phyloP scores from a whole-genome alignment of 2,888 invertebrate species.

The Lasioglossum figueresi region DNA sequence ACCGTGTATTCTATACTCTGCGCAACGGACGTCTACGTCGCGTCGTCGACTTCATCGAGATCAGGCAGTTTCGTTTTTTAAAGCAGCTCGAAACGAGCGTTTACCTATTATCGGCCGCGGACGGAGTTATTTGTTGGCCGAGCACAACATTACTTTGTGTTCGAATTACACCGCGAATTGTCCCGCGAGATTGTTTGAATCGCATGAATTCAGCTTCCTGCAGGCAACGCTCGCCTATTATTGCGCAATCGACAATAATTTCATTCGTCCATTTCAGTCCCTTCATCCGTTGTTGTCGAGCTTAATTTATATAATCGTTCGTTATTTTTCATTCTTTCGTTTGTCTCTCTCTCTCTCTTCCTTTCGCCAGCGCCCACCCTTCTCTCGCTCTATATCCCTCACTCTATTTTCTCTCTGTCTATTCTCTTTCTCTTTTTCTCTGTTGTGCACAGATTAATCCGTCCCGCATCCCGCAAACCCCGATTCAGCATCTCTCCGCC shows the following conservation, averaged over 20 bases:
- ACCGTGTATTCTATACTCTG: not conserved
- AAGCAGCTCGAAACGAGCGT: conserved; percentile 16
- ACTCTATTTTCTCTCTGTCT: conserved; percentile 2
- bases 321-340: conserved; percentile 59
- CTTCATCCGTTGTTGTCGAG: conserved; percentile 40
- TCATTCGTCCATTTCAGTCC: conserved; percentile 54
- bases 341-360: conserved; percentile 39
- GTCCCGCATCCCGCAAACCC: conserved; percentile 6
- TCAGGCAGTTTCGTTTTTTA: not conserved
- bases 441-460: conserved; percentile 8
- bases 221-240: conserved; percentile 49
- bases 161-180: conserved; percentile 48
- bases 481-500: conserved; percentile 21
- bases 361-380: conserved; percentile 12
- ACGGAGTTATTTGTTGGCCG: conserved; percentile 18
- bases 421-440: not conserved
- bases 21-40: not conserved
- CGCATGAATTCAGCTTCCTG: conserved; percentile 56
- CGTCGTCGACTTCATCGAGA: not conserved
- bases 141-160: conserved; percentile 39
- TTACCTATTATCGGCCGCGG: conserved; percentile 8
- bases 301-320: conserved; percentile 71
- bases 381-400: conserved; percentile 32
- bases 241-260: conserved; percentile 59
- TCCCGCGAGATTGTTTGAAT: conserved; percentile 51